Conservation (phyloP, 2,888 invertebrate species). For the Coleophora flavipennella region DNA sequence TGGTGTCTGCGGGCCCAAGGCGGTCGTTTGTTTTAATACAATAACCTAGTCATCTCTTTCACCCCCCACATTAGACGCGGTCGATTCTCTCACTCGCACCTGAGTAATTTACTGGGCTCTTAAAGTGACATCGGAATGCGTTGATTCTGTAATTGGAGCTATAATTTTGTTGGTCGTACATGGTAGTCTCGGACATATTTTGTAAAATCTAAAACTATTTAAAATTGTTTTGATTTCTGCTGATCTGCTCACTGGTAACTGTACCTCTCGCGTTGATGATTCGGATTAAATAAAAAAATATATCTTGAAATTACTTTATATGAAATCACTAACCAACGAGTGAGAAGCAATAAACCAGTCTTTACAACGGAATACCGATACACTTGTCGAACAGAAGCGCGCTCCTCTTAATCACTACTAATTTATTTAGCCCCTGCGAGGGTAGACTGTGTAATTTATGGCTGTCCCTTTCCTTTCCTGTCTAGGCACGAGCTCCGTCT, state of each 20-base stretch:
- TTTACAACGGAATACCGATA: conserved; percentile 47
- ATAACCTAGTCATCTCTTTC: conserved; percentile 58
- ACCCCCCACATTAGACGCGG: conserved; percentile 37
- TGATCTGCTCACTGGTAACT: no score
- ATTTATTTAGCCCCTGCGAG: conserved; percentile 69
- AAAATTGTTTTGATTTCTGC: no score
- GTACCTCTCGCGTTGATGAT: no score
- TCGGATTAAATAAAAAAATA: no score
- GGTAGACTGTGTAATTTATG: conserved; percentile 60
- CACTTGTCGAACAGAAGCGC: conserved; percentile 56
- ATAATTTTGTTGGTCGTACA: no score
- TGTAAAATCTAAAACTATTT: no score
- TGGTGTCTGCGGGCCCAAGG: conserved; percentile 67
- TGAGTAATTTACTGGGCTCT: conserved; percentile 51
- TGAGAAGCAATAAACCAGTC: no score
- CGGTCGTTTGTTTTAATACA: conserved; percentile 72
- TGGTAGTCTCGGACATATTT: no score
- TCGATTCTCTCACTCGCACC: conserved; percentile 34
- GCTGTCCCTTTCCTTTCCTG: conserved; percentile 53
- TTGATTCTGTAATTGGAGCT: no score
- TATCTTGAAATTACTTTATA: no score
- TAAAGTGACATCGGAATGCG: conserved; percentile 46
- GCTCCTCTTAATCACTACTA: conserved; percentile 71
- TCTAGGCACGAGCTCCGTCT: conserved; percentile 37
- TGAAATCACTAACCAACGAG: no score